These are phyloP conservation scores for Cottus gobio DNA, from an alignment of 2,113 vertebrate genomes.

Conservation along the genomic window DNA sequence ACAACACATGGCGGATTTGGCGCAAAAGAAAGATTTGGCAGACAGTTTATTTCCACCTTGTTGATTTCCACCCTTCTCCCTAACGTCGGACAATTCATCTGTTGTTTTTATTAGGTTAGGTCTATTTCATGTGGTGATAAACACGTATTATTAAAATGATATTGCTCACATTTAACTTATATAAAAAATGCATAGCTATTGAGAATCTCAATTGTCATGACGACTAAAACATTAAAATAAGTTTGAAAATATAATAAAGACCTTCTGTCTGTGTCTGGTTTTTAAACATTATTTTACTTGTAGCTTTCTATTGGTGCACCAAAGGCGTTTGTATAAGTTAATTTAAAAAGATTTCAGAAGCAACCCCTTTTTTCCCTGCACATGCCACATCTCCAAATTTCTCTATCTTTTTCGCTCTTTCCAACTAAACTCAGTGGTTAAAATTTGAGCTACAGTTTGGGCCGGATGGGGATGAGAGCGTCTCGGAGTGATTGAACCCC, in stretches of 20 bases:
- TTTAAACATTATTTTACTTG: not conserved
- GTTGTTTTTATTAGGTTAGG: not conserved
- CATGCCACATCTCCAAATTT: not conserved
- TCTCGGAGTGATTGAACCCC: not conserved
- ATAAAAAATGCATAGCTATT: not conserved
- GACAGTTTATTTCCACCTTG: slow-evolving; percentile 37
- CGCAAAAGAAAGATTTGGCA: slow-evolving; percentile 45
- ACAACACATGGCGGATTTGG: slow-evolving; percentile 68
- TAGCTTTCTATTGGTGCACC: not conserved
- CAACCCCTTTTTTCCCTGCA: not conserved
- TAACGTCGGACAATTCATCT: slow-evolving; percentile 17
- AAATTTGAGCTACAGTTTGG: not conserved
- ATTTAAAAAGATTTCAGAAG: not conserved
- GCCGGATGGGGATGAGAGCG: not conserved
- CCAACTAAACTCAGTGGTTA: not conserved
- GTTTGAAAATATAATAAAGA: not conserved
- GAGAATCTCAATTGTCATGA: not conserved
- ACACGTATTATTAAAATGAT: not conserved
- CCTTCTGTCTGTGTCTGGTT: too few species aligned
- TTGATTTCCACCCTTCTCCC: not conserved
- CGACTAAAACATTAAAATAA: not conserved
- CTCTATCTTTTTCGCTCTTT: not conserved
- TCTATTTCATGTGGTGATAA: not conserved
- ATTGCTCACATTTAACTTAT: not conserved
- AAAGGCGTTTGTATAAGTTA: not conserved